Base-by-base conservation (phyloP, 2,797 vertebrate species). In the Apodemus agrarius region DNA sequence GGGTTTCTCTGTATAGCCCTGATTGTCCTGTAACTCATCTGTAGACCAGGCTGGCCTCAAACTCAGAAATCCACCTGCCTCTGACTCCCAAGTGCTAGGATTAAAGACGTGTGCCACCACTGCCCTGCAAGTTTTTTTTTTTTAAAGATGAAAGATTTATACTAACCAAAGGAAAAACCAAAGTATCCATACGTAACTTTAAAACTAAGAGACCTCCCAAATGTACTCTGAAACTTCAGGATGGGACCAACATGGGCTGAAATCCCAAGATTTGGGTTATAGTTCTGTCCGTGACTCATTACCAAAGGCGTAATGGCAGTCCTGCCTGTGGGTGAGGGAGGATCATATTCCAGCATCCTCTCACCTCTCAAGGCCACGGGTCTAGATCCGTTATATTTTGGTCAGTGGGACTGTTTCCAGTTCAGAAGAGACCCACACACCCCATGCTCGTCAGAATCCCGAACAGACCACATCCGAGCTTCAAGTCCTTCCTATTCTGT, bases 321-420 rank as follows among this genome's bases (percentile, higher is more conserved):
- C 72, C 69, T 14, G 24, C 6, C 14, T 21, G 6, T 5, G 5
- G 37, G 16, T 2, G 19, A 29, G 13, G 19, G 14, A 37, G 5
- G 34, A 9, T 11, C 9, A 65, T 12, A 37, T 14, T 12, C 61
- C 34, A 2, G 12, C 3, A 21, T n/a, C 14, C 0, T 14, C 0
- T 24, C 10, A 0, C 21, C 59, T 57, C 40, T 34, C 16, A 79
- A 26, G 17, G 19, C 1, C 43, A 2, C 0, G 1, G 4, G 37
- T 17, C n/a, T 54, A 54, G n/a, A 29, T 37, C 16, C 14, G 16
- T 1, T 31, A 24, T 2, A 3, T 12, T 40, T 57, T 72, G 31
- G 26, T 89, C 34, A 3, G 34, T 11, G 13, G 5, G 1, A 17
- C 37, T 7, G 46, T 86, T 54, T 61, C 69, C 21, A 59, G 14